phyloP scores from a whole-genome alignment of 1,140 invertebrate genomes.

The Tetramorium alpestre region DNA sequence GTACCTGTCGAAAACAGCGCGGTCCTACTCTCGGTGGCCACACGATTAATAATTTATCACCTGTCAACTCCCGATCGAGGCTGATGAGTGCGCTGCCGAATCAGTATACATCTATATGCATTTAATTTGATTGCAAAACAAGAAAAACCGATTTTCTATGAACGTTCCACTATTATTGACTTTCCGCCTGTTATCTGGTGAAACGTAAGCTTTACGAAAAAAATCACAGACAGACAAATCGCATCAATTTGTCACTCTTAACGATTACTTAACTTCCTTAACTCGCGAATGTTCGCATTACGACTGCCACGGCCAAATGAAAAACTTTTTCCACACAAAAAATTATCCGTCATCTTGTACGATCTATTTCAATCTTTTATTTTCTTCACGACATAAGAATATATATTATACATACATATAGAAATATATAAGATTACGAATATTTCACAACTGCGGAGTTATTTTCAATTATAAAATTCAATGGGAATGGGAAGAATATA shows the following conservation, averaged over 20 bases:
- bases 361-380: not conserved
- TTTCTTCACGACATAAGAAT: not conserved
- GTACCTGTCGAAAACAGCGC: conserved; percentile 72
- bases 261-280: not conserved
- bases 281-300: not conserved
- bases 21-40: conserved; percentile 49
- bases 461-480: conserved; percentile 33
- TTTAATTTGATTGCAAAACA: conserved; percentile 42
- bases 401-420: not conserved
- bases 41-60: conserved; percentile 75
- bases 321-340: not conserved
- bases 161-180: not conserved
- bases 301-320: not conserved
- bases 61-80: conserved; percentile 50
- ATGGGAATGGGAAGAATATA: not conserved
- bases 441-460: not conserved
- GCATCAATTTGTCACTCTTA: conserved; percentile 3
- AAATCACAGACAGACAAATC: not conserved
- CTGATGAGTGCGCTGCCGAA: conserved; percentile 53
- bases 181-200: not conserved
- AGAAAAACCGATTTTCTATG: conserved; percentile 6
- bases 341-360: not conserved
- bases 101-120: conserved; percentile 42
- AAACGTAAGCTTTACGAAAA: not conserved
- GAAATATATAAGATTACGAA: not conserved